Conservation (phyloP, 2,113 vertebrate species). For the Syngnathus floridae region DNA sequence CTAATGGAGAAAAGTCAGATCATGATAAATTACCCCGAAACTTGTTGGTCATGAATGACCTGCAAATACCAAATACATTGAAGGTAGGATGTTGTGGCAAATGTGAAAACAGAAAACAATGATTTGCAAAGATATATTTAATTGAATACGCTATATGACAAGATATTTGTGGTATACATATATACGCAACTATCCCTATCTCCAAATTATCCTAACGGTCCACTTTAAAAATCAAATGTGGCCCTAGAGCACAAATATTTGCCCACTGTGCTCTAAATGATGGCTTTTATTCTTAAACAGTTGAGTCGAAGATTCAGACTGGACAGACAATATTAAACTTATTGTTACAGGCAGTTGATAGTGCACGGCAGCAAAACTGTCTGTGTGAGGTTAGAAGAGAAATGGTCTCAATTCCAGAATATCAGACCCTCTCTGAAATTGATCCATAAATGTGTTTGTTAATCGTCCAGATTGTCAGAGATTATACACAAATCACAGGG, state of each 20-base stretch:
- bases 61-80: no score
- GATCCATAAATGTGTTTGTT: background rate
- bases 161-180: no score
- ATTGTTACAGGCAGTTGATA: no score
- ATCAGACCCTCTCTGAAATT: background rate
- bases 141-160: no score
- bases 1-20: constrained; percentile 50
- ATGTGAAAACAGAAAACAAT: no score
- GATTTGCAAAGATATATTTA: no score
- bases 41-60: background rate
- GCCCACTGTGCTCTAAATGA: background rate
- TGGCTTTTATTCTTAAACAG: no score
- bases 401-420: background rate
- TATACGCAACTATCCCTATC: background rate
- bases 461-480: background rate
- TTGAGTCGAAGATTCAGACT: background rate
- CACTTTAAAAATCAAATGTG: background rate
- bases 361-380: background rate
- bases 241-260: background rate
- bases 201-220: background rate
- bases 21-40: background rate
- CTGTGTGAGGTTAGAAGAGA: background rate
- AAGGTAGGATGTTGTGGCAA: no score
- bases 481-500: background rate
- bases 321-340: background rate